Base-by-base conservation (phyloP, 2,888 invertebrate genomes). In the Drosophila tanythrix region DNA sequence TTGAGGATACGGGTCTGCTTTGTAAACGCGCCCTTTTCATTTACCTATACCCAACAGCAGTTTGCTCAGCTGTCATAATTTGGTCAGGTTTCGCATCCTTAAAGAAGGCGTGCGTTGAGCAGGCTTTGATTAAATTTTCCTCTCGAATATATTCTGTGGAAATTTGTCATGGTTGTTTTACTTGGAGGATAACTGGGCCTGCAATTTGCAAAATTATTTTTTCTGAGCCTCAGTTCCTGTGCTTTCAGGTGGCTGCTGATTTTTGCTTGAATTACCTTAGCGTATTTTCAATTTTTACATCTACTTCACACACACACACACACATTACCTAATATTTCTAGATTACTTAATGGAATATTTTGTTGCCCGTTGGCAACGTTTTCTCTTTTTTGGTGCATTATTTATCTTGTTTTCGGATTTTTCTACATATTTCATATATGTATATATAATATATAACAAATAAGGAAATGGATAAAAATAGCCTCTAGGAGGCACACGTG, bases 91-190 rank as follows among this genome's bases (percentile, higher is more conserved):
- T 43, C 55, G 48, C 27, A 35, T 56, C 70, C 55, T 29, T 35
- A 27, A 40, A 43, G 66, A 15, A 18, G 27, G 33, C 13, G 11
- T n/a, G 11, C 11, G 35, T 11, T n/a, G 38, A 13, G 29, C 53
- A 83, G 76, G 74, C 83, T 87, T 87, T 87, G 87, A 87, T 89
- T 81, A 84, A 87, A 89, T 82, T 87, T 87, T 65, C 70, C 55
- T 68, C 81, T 62, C 56, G 36, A 78, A 80, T 78, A 67, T 65
- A 58, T 74, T 64, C 52, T 53, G 31, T 52, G 61, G 60, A 68
- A 76, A 76, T 76, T 70, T 69, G 58, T 72, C 64, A 56, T 53
- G 27, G 11, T 50, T 63, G 31, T 55, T 74, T 74, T 74, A 77
- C 70, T 82, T 78, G 70, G 60, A 67, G 69, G 62, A 68, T 66